Evolutionary conservation across 1,140 invertebrate genomes (phyloP).

Genomic region (Drosophila lacertosa): DNA sequence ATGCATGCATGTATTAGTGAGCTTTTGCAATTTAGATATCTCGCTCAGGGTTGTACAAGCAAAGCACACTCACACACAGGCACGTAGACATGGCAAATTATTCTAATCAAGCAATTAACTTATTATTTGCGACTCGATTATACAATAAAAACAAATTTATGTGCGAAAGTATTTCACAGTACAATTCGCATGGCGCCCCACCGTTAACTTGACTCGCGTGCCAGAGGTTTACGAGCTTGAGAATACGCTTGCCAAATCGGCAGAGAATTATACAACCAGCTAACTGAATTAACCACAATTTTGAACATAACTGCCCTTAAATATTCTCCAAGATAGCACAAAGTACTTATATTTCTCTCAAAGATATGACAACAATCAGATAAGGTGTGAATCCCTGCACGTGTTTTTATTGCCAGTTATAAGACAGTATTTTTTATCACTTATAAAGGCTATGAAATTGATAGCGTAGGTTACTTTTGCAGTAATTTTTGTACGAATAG

Average conservation of each 20-base stretch:
- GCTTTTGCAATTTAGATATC: conserved; percentile 59
- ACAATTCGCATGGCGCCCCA: conserved; percentile 1
- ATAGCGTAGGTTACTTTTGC: not conserved
- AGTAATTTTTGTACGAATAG: not conserved
- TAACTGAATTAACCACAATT: not conserved
- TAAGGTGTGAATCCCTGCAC: conserved; percentile 18
- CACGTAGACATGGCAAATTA: conserved; percentile 49
- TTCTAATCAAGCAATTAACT: conserved; percentile 76
- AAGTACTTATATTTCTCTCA: not conserved
- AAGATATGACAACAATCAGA: not conserved
- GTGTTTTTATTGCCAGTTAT: conserved; percentile 28
- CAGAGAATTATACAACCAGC: not conserved
- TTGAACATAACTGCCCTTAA: conserved; percentile 1
- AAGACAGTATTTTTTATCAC: conserved; percentile 2
- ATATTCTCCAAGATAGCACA: not conserved
- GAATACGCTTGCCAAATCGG: conserved; percentile 9
- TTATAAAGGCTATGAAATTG: not conserved
- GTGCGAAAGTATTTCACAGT: conserved; percentile 36
- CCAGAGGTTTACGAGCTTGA: not conserved
- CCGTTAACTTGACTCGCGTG: conserved; percentile 46
- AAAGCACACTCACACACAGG: conserved; percentile 31
- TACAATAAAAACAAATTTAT: conserved; percentile 41
- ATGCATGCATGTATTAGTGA: conserved; percentile 25
- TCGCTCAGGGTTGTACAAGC: conserved; percentile 30
- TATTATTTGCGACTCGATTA: conserved; percentile 63